Percentiles rank a stretch among this genome's conserved stretches.
Evolutionary conservation across 2,797 vertebrate species (phyloP).

Genomic region (Scleropages formosus): DNA sequence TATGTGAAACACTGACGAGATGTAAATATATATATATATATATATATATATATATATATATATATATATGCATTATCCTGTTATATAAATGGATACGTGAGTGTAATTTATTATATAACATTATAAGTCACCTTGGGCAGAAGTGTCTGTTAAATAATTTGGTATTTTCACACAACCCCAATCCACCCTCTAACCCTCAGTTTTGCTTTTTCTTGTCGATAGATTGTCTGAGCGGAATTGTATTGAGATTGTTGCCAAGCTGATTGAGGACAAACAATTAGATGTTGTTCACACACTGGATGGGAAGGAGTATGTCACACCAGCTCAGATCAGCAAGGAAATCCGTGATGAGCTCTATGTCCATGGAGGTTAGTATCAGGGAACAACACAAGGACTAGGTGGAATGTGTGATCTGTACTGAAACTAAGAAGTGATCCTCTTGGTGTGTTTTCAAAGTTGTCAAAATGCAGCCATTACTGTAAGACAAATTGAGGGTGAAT

Average conservation of each 20-base stretch:
- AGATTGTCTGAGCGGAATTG: conserved; percentile 94
- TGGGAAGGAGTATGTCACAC: conserved; percentile 94
- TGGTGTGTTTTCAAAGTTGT: neutral
- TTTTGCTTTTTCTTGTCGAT: neutral
- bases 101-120: too few relatives aligned
- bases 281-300: conserved; percentile 94
- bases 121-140: too few relatives aligned
- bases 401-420: neutral
- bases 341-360: conserved; percentile 87
- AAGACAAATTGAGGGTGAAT: neutral
- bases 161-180: too few relatives aligned
- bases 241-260: conserved; percentile 88
- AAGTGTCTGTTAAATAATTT: too few relatives aligned
- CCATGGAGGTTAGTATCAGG: conserved; percentile 74
- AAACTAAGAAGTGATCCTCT: too few relatives aligned
- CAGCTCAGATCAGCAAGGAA: conserved; percentile 85
- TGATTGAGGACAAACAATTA: conserved; percentile 85
- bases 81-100: too few relatives aligned
- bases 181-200: neutral
- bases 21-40: too few relatives aligned
- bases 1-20: too few relatives aligned
- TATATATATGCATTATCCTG: too few relatives aligned
- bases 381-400: neutral
- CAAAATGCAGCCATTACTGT: neutral
- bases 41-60: too few relatives aligned